Base-by-base conservation (phyloP, 2,113 vertebrate genomes). In the Podilymbus podiceps region DNA sequence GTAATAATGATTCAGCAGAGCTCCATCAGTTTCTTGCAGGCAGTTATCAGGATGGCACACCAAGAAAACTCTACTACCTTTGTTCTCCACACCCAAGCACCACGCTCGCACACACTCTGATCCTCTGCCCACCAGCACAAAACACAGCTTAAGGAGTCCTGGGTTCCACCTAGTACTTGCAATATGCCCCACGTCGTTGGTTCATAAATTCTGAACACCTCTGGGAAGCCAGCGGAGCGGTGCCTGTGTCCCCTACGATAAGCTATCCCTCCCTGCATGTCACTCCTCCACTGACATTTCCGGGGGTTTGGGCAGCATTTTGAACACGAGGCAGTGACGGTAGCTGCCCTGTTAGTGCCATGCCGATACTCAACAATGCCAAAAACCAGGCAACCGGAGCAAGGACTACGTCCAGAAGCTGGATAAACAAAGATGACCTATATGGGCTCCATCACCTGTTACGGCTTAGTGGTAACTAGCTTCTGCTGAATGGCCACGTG, bases 351-450 rank as follows among this genome's bases (percentile, higher is more conserved):
- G 28, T 72, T 49, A 82, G 73, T 28, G 52, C 69, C 79, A 76
- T 33, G 18, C 80, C 55, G 92, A 74, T 44, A 87, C 13, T 71
- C 44, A 85, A 84, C 64, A 91, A 89, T n/a, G 44, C 20, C 69
- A 60, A 76, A 83, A 58, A 17, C 0, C 23, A 75, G 66, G 74
- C 49, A 89, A 82, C 42, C 72, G 49, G 8, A 76, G 62, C 12
- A 6, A 91, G 82, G 58, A 75, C 44, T 62, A 69, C 25, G 50
- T 24, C 49, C 53, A 75, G 81, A 91, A 88, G 52, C 47, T 86
- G 79, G 8, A n/a, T 92, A 88, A 96, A 94, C 85, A 94, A 88
- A 83, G 59, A 77, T 84, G 93, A 93, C 82, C 90, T 91, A 52
- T 35, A 93, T 77, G 88, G 35, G 60, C 75, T 86, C 25, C 60